Evolutionary conservation across 2,797 vertebrate species (phyloP).

Genomic region (Ciconia nigra): DNA sequence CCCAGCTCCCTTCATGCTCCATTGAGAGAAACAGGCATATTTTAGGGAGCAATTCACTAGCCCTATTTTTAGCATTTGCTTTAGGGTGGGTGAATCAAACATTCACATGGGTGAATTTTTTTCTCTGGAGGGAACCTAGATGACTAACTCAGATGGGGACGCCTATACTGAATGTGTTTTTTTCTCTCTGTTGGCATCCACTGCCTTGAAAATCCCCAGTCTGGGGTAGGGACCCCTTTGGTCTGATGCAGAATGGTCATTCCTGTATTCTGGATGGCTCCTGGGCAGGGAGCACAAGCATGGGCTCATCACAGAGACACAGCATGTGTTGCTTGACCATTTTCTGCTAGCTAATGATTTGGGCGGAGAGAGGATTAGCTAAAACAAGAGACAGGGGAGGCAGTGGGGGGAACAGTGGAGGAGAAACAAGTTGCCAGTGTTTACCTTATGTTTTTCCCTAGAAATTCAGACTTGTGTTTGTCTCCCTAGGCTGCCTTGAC

Average conservation of each 20-base stretch:
- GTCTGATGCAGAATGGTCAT: background rate
- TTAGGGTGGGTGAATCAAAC: background rate
- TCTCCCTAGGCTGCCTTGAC: background rate
- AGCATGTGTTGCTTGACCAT: background rate
- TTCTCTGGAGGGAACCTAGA: background rate
- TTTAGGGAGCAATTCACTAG: background rate
- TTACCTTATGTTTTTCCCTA: background rate
- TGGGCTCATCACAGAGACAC: background rate
- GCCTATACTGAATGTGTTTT: background rate
- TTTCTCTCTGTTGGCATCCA: background rate
- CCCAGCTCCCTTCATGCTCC: background rate
- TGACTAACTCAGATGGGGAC: background rate
- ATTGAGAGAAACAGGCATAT: background rate
- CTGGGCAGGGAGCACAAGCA: background rate
- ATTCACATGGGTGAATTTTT: background rate
- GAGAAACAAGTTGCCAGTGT: background rate
- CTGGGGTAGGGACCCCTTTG: background rate
- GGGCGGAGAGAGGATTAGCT: background rate
- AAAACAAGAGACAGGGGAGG: background rate
- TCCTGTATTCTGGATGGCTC: background rate
- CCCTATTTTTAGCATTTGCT: conserved; percentile 14
- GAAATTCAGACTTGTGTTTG: background rate
- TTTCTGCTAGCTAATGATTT: background rate
- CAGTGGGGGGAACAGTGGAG: background rate
- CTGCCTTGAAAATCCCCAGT: background rate